These are phyloP conservation scores for Idaea biselata DNA, from an alignment of 2,888 invertebrate species.

Conservation along the genomic window DNA sequence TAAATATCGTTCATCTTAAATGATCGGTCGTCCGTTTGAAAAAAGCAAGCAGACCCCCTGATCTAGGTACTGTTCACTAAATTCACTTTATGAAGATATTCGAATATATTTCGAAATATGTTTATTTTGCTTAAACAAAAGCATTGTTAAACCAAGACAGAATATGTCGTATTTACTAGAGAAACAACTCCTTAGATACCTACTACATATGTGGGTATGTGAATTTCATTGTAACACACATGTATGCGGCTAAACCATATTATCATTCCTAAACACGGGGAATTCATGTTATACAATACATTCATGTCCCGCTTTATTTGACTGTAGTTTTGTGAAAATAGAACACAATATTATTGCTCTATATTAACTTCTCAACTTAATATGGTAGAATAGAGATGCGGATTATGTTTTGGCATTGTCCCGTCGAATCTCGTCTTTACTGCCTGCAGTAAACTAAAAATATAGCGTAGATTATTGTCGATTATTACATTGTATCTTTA, in stretches of 20 bases:
- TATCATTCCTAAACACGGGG: constrained; percentile 37
- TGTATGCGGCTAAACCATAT: constrained; percentile 24
- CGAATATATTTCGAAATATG: too few relatives aligned
- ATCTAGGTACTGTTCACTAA: background rate
- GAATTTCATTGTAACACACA: constrained; percentile 1
- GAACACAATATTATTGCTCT: constrained; percentile 48
- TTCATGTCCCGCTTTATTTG: constrained; percentile 42
- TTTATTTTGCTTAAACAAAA: background rate
- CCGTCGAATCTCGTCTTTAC: constrained; percentile 40
- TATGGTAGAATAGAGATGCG: constrained; percentile 49
- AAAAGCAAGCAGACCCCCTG: too few relatives aligned
- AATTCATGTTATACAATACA: constrained; percentile 43
- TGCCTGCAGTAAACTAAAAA: constrained; percentile 46
- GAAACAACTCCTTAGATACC: background rate
- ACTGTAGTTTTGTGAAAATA: constrained; percentile 47
- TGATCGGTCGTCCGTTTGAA: too few relatives aligned
- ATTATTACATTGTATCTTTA: constrained; percentile 45
- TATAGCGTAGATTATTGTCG: constrained; percentile 43
- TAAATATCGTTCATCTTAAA: too few relatives aligned
- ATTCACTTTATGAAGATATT: too few relatives aligned
- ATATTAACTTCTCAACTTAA: constrained; percentile 53
- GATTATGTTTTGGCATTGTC: constrained; percentile 42
- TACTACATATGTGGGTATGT: background rate
- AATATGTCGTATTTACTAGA: background rate
- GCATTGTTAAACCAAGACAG: background rate